A percentile compares a stretch with the other conserved stretches of the same genome.
Conservation (phyloP, 2,888 invertebrate genomes). For the Xestia ashworthii region DNA sequence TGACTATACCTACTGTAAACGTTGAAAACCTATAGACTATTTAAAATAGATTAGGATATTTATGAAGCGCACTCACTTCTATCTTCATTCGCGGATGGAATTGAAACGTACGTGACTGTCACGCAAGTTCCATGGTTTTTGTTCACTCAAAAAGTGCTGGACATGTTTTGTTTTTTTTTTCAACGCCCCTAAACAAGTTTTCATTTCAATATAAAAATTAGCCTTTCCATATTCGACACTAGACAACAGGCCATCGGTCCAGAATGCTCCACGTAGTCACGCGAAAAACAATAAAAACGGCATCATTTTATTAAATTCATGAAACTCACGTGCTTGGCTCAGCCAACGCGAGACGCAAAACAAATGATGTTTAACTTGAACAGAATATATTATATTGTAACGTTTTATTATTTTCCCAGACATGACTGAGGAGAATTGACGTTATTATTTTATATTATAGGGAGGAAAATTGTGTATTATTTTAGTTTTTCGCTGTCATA, state of each 20-base stretch:
- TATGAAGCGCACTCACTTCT: no score
- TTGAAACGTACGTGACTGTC: no score
- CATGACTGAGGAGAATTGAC: slow-evolving; percentile 16
- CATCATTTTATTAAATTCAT: slow-evolving; percentile 57
- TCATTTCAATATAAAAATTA: background rate
- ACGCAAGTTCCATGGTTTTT: no score
- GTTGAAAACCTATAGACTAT: background rate
- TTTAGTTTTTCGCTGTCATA: slow-evolving; percentile 34
- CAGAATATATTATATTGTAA: slow-evolving; percentile 40
- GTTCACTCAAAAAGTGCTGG: no score
- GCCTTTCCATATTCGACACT: background rate
- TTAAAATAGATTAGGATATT: background rate
- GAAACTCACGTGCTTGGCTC: slow-evolving; percentile 60
- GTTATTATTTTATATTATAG: slow-evolving; percentile 45
- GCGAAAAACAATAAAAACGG: slow-evolving; percentile 55
- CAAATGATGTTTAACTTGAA: slow-evolving; percentile 48
- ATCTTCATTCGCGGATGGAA: no score
- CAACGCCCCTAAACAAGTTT: no score
- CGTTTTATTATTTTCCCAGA: slow-evolving; percentile 49
- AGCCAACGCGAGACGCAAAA: slow-evolving; percentile 43
- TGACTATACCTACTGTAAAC: no score
- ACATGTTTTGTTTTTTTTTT: no score
- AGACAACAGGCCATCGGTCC: slow-evolving; percentile 41
- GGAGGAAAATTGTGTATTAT: slow-evolving; percentile 29
- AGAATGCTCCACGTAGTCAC: slow-evolving; percentile 50